phyloP scores from a whole-genome alignment of 2,888 invertebrate species.

The Hanleya hanleyi region DNA sequence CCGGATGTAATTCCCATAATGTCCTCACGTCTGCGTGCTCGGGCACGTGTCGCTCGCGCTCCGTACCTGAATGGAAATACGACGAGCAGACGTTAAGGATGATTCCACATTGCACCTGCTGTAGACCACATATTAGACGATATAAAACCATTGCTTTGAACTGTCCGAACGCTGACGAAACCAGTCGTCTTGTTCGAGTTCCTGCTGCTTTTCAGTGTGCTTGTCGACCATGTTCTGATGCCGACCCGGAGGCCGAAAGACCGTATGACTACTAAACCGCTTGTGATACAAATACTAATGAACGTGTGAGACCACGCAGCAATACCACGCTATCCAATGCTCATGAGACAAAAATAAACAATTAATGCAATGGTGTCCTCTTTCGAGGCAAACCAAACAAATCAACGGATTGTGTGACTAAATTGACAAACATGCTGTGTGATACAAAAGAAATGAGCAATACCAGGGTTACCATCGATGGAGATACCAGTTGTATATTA shows the following conservation, averaged over 20 bases:
- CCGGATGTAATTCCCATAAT: slow-evolving; percentile 30
- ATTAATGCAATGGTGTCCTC: too few relatives aligned
- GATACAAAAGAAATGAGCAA: too few relatives aligned
- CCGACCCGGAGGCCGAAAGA: slow-evolving; percentile 24
- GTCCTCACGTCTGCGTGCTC: slow-evolving; percentile 27
- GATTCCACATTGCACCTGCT: slow-evolving; percentile 42
- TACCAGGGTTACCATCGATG: too few relatives aligned
- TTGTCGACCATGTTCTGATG: slow-evolving; percentile 41
- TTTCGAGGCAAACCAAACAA: too few relatives aligned
- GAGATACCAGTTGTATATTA: too few relatives aligned
- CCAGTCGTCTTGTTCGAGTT: neutral
- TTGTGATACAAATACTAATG: too few relatives aligned
- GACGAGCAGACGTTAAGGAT: slow-evolving; percentile 25
- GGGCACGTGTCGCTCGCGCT: slow-evolving; percentile 39
- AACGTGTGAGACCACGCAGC: too few relatives aligned
- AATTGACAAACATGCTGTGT: too few relatives aligned
- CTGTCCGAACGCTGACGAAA: slow-evolving; percentile 21
- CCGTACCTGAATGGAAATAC: slow-evolving; percentile 36
- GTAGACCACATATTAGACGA: slow-evolving; percentile 26
- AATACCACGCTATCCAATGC: too few relatives aligned
- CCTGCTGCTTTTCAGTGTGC: slow-evolving; percentile 34
- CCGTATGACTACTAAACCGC: slow-evolving; percentile 38
- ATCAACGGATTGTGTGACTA: too few relatives aligned
- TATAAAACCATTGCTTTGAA: slow-evolving; percentile 18
- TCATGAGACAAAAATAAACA: too few relatives aligned